Percentiles rank a stretch among this genome's conserved stretches.
phyloP scores from a whole-genome alignment of 2,888 invertebrate genomes.

The Hoplodrina blanda region DNA sequence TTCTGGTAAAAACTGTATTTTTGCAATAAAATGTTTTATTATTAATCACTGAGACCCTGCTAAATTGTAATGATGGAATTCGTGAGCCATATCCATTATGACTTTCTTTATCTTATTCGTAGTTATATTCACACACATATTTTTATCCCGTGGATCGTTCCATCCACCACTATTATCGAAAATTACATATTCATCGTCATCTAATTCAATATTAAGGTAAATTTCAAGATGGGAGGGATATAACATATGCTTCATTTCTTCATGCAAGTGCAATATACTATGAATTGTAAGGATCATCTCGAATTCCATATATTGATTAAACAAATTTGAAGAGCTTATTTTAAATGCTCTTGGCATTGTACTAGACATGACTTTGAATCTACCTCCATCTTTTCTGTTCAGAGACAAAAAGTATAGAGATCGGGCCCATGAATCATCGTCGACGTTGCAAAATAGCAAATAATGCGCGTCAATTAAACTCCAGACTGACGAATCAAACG shows the following conservation, averaged over 20 bases:
- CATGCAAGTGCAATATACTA: constrained; percentile 64
- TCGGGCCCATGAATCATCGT: constrained; percentile 77
- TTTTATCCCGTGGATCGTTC: constrained; percentile 75
- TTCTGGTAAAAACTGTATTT: constrained; percentile 1
- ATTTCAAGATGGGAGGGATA: constrained; percentile 73
- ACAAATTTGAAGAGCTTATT: constrained; percentile 53
- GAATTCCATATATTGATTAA: constrained; percentile 56
- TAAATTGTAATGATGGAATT: constrained; percentile 59
- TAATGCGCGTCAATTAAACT: constrained; percentile 77
- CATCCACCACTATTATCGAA: constrained; percentile 76
- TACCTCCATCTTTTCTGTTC: constrained; percentile 69
- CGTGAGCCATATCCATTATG: constrained; percentile 69
- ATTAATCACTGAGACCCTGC: neutral
- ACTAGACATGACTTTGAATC: constrained; percentile 74
- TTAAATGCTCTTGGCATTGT: constrained; percentile 72
- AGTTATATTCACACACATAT: constrained; percentile 75
- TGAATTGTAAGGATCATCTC: constrained; percentile 61
- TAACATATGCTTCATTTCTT: constrained; percentile 49
- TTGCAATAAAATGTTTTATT: neutral
- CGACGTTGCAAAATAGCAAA: constrained; percentile 75
- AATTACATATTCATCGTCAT: constrained; percentile 67
- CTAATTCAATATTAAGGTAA: constrained; percentile 70
- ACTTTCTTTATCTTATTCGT: constrained; percentile 71
- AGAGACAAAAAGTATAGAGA: constrained; percentile 75
- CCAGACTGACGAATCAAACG: constrained; percentile 75